Evolutionary conservation across 2,113 vertebrate genomes (phyloP).

Genomic region (Picathartes gymnocephalus): DNA sequence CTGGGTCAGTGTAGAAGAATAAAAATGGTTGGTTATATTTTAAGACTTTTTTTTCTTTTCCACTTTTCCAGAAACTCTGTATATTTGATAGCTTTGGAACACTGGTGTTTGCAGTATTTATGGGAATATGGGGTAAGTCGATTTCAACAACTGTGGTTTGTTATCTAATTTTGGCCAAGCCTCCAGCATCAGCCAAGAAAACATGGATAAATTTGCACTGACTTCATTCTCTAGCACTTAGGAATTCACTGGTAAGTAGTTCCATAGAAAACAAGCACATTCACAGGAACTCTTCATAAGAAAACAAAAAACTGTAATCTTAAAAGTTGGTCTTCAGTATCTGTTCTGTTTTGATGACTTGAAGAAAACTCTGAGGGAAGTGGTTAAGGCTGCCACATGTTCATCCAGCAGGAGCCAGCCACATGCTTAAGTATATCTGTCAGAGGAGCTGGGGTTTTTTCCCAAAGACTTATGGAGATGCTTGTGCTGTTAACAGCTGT

Average conservation of each 20-base stretch:
- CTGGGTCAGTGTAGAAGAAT: background rate
- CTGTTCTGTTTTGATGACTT: background rate
- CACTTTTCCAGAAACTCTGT: constrained; percentile 82
- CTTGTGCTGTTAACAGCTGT: background rate
- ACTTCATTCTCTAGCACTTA: background rate
- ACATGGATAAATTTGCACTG: background rate
- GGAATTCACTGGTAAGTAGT: background rate
- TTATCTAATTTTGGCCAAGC: constrained; percentile 17
- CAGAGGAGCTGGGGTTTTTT: background rate
- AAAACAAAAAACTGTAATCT: background rate
- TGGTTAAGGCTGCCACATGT: background rate
- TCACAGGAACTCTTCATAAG: background rate
- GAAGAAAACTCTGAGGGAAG: background rate
- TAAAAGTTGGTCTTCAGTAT: background rate
- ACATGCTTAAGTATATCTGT: background rate
- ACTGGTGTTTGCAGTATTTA: constrained; percentile 90
- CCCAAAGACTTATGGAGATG: background rate
- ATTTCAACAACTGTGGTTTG: background rate
- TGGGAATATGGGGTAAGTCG: constrained; percentile 92
- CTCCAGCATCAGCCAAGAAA: background rate
- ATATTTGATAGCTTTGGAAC: constrained; percentile 96
- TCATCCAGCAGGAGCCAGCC: background rate
- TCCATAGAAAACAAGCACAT: background rate
- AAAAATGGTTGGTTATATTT: background rate
- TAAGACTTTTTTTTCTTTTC: background rate